Evolutionary conservation across 2,888 invertebrate species (phyloP).

Genomic region (Poecilobothrus nobilitatus): DNA sequence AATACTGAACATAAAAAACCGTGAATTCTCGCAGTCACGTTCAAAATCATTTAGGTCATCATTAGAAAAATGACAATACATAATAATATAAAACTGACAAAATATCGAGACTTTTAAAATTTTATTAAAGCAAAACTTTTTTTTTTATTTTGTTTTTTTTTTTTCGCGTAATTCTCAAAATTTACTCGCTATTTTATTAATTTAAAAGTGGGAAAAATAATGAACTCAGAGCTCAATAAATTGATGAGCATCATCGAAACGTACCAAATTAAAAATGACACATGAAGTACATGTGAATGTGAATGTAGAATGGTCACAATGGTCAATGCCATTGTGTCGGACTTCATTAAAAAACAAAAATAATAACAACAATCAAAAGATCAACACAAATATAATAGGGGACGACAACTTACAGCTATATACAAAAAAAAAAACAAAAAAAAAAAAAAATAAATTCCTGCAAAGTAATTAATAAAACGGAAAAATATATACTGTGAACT

Average conservation of each 20-base stretch:
- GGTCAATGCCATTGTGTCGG: slow-evolving; percentile 3
- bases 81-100: no score
- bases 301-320: no score
- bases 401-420: neutral
- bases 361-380: neutral
- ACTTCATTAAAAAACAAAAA: neutral
- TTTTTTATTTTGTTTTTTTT: no score
- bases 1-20: no score
- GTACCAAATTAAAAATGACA: neutral
- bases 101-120: no score
- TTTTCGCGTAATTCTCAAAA: no score
- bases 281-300: neutral
- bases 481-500: neutral
- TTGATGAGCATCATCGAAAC: neutral
- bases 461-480: neutral
- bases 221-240: neutral
- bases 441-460: neutral
- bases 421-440: neutral
- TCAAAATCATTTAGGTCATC: neutral
- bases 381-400: neutral
- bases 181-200: no score
- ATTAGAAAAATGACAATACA: neutral
- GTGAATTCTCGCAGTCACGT: neutral
- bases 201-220: neutral
- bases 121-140: no score